A percentile compares a stretch with the other conserved stretches of the same genome.
phyloP scores from a whole-genome alignment of 2,888 invertebrate species.

The Parasteatoda lunata region DNA sequence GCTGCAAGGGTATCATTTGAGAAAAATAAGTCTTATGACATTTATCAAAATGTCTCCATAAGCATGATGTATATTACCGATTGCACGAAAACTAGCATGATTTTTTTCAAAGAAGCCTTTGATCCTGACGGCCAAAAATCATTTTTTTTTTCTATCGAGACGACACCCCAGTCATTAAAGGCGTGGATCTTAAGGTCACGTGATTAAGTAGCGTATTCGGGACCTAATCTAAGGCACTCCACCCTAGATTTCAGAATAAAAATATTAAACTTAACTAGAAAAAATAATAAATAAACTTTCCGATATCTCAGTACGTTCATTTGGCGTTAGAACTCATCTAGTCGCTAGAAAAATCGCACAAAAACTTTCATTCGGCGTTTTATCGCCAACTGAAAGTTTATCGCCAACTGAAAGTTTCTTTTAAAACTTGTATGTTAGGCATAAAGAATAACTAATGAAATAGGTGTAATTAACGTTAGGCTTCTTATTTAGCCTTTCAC shows the following conservation, averaged over 20 bases:
- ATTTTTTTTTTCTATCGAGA: constrained; percentile 10
- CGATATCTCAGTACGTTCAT: not conserved
- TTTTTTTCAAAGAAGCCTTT: not conserved
- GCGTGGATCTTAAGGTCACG: constrained; percentile 54
- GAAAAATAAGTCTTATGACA: constrained; percentile 33
- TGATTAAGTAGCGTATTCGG: constrained; percentile 39
- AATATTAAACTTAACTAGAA: constrained; percentile 1
- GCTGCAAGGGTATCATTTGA: constrained; percentile 12
- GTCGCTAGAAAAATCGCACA: not conserved
- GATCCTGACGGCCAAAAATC: not conserved
- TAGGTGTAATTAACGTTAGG: too few species aligned
- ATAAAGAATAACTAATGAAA: too few species aligned
- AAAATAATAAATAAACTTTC: not conserved
- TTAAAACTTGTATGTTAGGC: too few species aligned
- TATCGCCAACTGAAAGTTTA: too few species aligned
- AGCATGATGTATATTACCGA: not conserved
- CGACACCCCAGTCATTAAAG: constrained; percentile 67
- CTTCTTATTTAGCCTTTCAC: not conserved
- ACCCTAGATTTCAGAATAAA: constrained; percentile 22
- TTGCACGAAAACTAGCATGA: not conserved
- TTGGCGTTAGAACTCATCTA: not conserved
- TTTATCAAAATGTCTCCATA: constrained; percentile 16
- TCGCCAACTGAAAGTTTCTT: too few species aligned
- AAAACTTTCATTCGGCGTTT: not conserved
- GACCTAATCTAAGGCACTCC: constrained; percentile 25